These are phyloP conservation scores for Prionchulus punctatus DNA, from an alignment of 2,888 invertebrate genomes.

Conservation along the genomic window DNA sequence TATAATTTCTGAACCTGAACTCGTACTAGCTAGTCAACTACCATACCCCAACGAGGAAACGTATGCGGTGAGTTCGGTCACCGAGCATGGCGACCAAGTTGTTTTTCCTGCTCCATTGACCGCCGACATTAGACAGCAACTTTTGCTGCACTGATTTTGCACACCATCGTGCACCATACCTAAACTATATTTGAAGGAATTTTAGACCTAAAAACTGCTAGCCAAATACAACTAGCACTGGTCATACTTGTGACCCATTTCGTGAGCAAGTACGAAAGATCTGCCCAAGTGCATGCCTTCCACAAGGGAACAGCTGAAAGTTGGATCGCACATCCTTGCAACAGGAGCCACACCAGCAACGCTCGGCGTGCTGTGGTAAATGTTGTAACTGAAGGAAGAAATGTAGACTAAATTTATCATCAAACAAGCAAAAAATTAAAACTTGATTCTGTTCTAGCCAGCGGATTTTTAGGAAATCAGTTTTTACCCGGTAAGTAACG, in stretches of 20 bases:
- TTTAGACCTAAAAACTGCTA: constrained; percentile 1
- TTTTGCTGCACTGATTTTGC: constrained; percentile 26
- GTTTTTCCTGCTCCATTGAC: constrained; percentile 33
- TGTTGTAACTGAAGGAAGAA: constrained; percentile 21
- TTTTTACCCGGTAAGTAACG: constrained; percentile 24
- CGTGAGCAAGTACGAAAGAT: constrained; percentile 30
- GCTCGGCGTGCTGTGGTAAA: constrained; percentile 30
- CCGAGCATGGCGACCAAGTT: constrained; percentile 28
- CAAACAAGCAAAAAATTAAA: too few species aligned
- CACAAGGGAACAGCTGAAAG: constrained; percentile 28
- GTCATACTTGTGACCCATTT: constrained; percentile 31
- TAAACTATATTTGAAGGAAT: constrained; percentile 19
- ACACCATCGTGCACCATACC: constrained; percentile 34
- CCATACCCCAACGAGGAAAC: constrained; percentile 4
- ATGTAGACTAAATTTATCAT: too few species aligned
- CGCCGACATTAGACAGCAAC: constrained; percentile 30
- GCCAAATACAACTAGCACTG: background rate
- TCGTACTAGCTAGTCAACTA: background rate
- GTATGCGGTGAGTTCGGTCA: constrained; percentile 29
- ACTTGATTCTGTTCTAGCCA: too few species aligned
- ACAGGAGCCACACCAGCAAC: constrained; percentile 33
- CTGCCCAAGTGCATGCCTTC: constrained; percentile 30
- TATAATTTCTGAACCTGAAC: background rate
- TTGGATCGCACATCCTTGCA: constrained; percentile 30
- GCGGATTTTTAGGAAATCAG: too few species aligned